Conservation (phyloP, 1,140 invertebrate genomes). For the Stegodyphus dumicola region DNA sequence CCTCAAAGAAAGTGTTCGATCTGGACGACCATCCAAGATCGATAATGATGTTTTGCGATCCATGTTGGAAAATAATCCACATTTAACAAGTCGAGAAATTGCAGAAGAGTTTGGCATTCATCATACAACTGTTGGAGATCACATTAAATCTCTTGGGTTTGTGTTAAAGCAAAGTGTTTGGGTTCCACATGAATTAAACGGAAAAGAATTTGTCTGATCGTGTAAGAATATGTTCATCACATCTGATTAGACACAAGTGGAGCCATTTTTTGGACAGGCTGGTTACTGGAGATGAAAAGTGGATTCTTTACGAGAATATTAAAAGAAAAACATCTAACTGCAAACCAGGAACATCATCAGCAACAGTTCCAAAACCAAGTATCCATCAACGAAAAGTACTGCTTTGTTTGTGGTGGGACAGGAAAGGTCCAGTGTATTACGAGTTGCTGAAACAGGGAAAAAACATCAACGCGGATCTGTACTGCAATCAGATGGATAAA, state of each 20-base stretch:
- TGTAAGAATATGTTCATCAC: no score
- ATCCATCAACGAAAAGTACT: no score
- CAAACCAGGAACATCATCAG: no score
- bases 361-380: no score
- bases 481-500: constrained; percentile 32
- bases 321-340: no score
- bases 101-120: background rate
- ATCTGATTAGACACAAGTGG: no score
- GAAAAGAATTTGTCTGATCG: no score
- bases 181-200: constrained; percentile 36
- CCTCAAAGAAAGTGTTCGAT: background rate
- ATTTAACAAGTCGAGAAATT: constrained; percentile 1
- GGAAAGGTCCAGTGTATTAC: no score
- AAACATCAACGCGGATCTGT: constrained; percentile 19
- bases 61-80: background rate
- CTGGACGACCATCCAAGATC: background rate
- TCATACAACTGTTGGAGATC: constrained; percentile 9
- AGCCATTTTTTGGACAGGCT: no score
- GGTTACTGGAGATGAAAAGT: no score
- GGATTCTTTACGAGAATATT: no score
- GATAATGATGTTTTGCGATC: background rate
- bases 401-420: no score
- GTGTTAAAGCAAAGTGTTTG: constrained; percentile 40
- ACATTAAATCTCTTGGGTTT: constrained; percentile 34
- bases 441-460: background rate